These are phyloP conservation scores for Aphyosemion australe DNA, from an alignment of 2,113 vertebrate species.

Conservation along the genomic window DNA sequence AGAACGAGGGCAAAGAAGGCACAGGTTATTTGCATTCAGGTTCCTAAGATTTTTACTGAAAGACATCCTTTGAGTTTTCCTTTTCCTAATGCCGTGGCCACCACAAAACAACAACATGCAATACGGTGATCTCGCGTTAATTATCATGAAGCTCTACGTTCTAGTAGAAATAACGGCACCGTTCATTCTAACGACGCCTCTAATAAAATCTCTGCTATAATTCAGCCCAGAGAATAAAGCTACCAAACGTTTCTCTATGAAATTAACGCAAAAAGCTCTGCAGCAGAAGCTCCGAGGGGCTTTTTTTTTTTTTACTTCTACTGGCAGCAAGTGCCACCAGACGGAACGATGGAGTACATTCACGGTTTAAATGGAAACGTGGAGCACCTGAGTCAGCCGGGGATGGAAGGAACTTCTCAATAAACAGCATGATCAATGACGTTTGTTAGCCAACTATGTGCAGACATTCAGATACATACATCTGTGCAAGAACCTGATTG, in stretches of 20 bases:
- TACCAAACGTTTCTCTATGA: slow-evolving; percentile 21
- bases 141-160: slow-evolving; percentile 49
- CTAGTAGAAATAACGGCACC: slow-evolving; percentile 23
- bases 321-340: slow-evolving; percentile 23
- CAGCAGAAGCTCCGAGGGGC: slow-evolving; percentile 9
- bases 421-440: slow-evolving; percentile 14
- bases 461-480: slow-evolving; percentile 20
- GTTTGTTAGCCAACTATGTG: slow-evolving; percentile 31
- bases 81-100: slow-evolving; percentile 44
- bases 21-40: slow-evolving; percentile 58
- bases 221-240: slow-evolving; percentile 31
- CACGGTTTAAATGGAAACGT: slow-evolving; percentile 50
- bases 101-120: slow-evolving; percentile 64
- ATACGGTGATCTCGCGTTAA: slow-evolving; percentile 43
- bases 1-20: slow-evolving; percentile 62
- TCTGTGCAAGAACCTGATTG: slow-evolving; percentile 29
- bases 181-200: slow-evolving; percentile 39
- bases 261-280: slow-evolving; percentile 24
- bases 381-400: slow-evolving; percentile 67
- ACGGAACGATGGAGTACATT: slow-evolving; percentile 44
- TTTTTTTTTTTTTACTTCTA: slow-evolving; percentile 3
- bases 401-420: slow-evolving; percentile 29
- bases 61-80: slow-evolving; percentile 5
- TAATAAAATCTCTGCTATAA: slow-evolving; percentile 23
- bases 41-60: slow-evolving; percentile 26